phyloP scores from a whole-genome alignment of 2,797 vertebrate genomes.

The Heteromormyrus szaboi region DNA sequence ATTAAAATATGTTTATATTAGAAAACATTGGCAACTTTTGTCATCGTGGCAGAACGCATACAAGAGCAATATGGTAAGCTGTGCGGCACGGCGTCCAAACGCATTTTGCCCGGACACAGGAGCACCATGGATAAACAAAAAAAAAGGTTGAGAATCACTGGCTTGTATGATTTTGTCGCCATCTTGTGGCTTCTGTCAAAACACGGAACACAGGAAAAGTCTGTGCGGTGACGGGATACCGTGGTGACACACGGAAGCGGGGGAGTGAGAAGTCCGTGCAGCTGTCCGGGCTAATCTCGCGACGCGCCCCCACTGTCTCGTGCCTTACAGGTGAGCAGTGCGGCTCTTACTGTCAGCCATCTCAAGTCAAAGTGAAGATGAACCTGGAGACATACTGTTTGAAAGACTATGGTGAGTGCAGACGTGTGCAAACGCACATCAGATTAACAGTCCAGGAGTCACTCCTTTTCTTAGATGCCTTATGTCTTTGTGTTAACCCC shows the following conservation, averaged over 20 bases:
- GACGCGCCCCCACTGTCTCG: conserved; percentile 37
- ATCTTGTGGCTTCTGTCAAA: conserved; percentile 50
- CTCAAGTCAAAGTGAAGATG: conserved; percentile 75
- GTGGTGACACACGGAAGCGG: conserved; percentile 54
- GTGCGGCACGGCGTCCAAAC: background rate
- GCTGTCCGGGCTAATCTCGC: conserved; percentile 46
- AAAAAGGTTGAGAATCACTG: background rate
- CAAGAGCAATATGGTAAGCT: background rate
- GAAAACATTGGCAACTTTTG: background rate
- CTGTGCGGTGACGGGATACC: conserved; percentile 54
- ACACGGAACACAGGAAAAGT: conserved; percentile 46
- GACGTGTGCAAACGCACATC: background rate
- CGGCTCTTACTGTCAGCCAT: conserved; percentile 71
- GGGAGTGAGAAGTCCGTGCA: conserved; percentile 52
- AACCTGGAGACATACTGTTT: conserved; percentile 78
- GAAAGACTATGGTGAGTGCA: conserved; percentile 74
- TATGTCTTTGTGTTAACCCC: background rate
- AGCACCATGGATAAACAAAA: background rate
- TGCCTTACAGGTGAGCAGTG: conserved; percentile 69
- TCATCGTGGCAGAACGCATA: background rate
- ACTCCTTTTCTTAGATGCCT: background rate
- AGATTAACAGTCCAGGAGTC: background rate
- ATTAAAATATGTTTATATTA: background rate
- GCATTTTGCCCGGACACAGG: background rate
- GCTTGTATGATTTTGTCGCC: conserved; percentile 39